Conservation (phyloP, 2,797 vertebrate species). For the Labroides dimidiatus region DNA sequence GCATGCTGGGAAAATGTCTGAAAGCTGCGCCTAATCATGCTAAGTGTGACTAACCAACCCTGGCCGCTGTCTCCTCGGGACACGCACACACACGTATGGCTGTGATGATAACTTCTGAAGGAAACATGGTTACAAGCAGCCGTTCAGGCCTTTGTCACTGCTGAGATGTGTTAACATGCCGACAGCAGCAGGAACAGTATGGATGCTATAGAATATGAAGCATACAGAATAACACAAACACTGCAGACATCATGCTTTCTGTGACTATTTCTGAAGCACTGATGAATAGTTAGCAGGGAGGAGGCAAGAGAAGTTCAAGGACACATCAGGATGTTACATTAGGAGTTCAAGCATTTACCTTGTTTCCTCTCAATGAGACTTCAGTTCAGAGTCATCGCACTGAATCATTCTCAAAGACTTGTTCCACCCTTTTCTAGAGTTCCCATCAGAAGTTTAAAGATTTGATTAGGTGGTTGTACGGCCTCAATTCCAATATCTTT, state of each 20-base stretch:
- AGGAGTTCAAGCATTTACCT: neutral
- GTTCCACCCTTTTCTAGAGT: no score
- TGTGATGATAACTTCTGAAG: conserved; percentile 57
- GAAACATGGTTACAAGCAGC: conserved; percentile 22
- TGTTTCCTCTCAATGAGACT: neutral
- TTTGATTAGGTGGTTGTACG: no score
- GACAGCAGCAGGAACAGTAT: neutral
- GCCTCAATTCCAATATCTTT: no score
- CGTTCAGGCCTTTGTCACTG: conserved; percentile 10
- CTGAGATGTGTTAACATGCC: conserved; percentile 19
- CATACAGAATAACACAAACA: neutral
- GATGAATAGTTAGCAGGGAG: neutral
- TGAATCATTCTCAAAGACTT: no score
- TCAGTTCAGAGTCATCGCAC: neutral
- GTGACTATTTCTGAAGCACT: neutral
- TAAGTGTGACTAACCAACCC: conserved; percentile 62
- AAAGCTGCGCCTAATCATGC: conserved; percentile 61
- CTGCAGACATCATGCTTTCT: neutral
- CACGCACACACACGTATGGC: conserved; percentile 34
- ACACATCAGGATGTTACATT: neutral
- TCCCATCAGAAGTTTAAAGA: no score
- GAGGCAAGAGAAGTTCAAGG: neutral
- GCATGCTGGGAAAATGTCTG: conserved; percentile 39
- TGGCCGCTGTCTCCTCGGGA: conserved; percentile 44
- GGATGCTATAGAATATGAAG: neutral